Conservation (phyloP, 2,113 vertebrate species). For the Apodemus sylvaticus region DNA sequence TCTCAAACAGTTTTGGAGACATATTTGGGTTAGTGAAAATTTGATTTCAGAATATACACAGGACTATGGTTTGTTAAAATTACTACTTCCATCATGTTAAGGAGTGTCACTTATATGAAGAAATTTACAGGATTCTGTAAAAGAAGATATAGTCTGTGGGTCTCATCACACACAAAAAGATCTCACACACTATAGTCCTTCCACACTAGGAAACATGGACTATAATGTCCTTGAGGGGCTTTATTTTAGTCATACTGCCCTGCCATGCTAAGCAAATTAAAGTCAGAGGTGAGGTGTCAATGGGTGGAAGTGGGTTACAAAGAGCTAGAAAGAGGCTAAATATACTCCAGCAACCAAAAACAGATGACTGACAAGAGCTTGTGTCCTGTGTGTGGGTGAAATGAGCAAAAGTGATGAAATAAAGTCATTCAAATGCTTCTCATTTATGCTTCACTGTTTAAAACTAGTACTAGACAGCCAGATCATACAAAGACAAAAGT, state of each 20-base stretch:
- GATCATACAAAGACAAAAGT: neutral
- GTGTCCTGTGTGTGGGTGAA: neutral
- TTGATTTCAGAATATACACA: slow-evolving; percentile 57
- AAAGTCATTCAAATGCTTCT: neutral
- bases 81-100: slow-evolving; percentile 37
- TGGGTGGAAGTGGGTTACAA: neutral
- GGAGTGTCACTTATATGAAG: neutral
- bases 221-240: neutral
- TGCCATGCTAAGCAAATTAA: neutral
- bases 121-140: neutral
- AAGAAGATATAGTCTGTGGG: neutral
- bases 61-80: slow-evolving; percentile 25
- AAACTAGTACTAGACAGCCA: neutral
- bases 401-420: neutral
- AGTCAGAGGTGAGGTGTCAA: neutral
- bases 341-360: neutral
- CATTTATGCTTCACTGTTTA: neutral
- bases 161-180: neutral
- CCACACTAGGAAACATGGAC: neutral
- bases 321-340: neutral
- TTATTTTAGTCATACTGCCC: neutral
- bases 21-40: slow-evolving; percentile 44
- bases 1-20: slow-evolving; percentile 29
- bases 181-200: neutral
- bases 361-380: neutral